Evolutionary conservation across 2,888 invertebrate species (phyloP).

Genomic region (Meta bourneti): DNA sequence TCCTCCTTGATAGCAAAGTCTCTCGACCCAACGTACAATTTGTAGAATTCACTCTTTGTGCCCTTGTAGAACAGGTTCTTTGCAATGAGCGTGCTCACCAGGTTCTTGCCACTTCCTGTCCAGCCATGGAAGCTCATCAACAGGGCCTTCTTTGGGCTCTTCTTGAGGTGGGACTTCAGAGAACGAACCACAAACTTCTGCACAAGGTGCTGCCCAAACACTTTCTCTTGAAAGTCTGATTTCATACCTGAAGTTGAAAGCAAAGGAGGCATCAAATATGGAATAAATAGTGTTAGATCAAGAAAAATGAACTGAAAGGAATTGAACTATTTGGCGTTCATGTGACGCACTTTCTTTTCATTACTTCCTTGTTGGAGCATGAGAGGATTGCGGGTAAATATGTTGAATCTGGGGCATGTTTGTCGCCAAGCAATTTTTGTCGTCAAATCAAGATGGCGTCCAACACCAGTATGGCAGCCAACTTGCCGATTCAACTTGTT

Average conservation of each 20-base stretch:
- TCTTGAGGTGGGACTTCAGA: slow-evolving; percentile 81
- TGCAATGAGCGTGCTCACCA: slow-evolving; percentile 88
- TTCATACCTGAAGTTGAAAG: slow-evolving; percentile 36
- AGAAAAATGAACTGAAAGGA: too few relatives aligned
- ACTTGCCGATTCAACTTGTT: too few relatives aligned
- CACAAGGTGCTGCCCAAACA: slow-evolving; percentile 83
- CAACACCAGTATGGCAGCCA: too few relatives aligned
- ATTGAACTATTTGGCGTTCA: too few relatives aligned
- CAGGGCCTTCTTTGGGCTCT: slow-evolving; percentile 85
- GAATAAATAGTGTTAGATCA: too few relatives aligned
- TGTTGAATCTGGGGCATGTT: too few relatives aligned
- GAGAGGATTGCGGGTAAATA: too few relatives aligned
- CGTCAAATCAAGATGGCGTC: too few relatives aligned
- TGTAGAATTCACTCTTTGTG: slow-evolving; percentile 87
- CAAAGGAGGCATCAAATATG: too few relatives aligned
- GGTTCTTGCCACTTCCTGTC: slow-evolving; percentile 96
- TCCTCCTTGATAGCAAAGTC: slow-evolving; percentile 87
- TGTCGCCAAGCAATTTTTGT: too few relatives aligned
- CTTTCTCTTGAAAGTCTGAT: background rate
- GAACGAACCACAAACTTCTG: slow-evolving; percentile 81
- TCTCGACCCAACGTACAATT: slow-evolving; percentile 89
- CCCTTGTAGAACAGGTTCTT: slow-evolving; percentile 87
- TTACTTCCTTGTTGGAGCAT: too few relatives aligned
- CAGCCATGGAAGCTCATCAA: slow-evolving; percentile 96
- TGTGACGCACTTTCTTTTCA: too few relatives aligned